A percentile compares a stretch with the other conserved stretches of the same genome.
Evolutionary conservation across 2,888 invertebrate genomes (phyloP).

Genomic region (Phaedon cochleariae): DNA sequence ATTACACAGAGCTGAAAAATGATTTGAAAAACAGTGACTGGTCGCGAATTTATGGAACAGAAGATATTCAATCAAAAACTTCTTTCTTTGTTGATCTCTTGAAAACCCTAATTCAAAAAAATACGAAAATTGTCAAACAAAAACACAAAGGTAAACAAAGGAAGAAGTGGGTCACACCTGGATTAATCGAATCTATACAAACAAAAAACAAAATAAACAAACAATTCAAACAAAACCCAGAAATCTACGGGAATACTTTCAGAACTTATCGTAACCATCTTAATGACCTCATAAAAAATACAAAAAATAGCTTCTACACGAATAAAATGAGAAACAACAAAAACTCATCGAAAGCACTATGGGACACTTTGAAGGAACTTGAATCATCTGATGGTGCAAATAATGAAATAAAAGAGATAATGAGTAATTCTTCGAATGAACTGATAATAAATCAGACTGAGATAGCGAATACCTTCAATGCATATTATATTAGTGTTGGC

Average conservation of each 20-base stretch:
- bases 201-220: not conserved
- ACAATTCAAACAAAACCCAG: not conserved
- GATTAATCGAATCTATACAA: not conserved
- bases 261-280: not conserved
- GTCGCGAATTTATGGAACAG: no score
- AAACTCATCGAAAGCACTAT: not conserved
- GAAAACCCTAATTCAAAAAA: no score
- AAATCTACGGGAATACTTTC: not conserved
- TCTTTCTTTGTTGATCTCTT: no score
- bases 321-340: not conserved
- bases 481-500: not conserved
- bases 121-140: no score
- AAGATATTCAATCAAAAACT: no score
- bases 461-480: not conserved
- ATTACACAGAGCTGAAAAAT: no score
- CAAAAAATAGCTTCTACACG: not conserved
- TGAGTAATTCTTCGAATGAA: not conserved
- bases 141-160: not conserved
- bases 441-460: not conserved
- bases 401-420: not conserved
- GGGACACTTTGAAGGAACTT: not conserved
- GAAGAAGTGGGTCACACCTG: not conserved
- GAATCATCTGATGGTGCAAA: not conserved
- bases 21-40: no score
- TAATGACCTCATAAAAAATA: not conserved